Conservation (phyloP, 2,797 vertebrate genomes). For the Carcharodon carcharias region DNA sequence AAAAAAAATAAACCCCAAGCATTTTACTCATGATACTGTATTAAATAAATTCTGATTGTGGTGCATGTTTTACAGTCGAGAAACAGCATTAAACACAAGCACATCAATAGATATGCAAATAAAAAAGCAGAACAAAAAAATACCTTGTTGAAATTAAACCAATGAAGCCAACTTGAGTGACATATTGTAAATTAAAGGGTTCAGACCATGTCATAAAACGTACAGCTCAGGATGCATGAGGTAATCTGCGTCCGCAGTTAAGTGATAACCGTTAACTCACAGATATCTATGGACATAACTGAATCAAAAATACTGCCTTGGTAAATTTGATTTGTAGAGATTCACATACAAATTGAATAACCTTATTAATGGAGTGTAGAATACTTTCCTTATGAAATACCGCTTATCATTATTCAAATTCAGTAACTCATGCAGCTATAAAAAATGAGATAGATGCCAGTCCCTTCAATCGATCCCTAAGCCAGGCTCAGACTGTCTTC, state of each 20-base stretch:
- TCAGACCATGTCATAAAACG: not conserved
- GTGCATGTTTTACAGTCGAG: not conserved
- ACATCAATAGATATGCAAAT: not conserved
- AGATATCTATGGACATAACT: not conserved
- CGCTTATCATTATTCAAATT: not conserved
- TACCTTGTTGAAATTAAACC: not conserved
- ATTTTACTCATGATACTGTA: not conserved
- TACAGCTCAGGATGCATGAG: not conserved
- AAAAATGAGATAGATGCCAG: not conserved
- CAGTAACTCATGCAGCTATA: not conserved
- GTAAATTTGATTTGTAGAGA: not conserved
- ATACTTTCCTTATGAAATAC: not conserved
- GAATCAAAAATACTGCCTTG: not conserved
- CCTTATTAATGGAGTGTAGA: not conserved
- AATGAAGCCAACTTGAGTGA: not conserved
- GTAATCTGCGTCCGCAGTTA: not conserved
- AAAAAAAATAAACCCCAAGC: not conserved
- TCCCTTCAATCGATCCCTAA: not conserved
- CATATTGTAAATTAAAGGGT: not conserved
- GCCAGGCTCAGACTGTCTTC: no score
- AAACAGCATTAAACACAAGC: not conserved
- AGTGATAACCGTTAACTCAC: not conserved
- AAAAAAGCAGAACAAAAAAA: not conserved
- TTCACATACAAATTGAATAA: not conserved
- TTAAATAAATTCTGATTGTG: not conserved